Evolutionary conservation across 2,113 vertebrate species (phyloP), one percentile per base, ranked within the genome.

Genomic region (Nerophis lumbriciformis): DNA sequence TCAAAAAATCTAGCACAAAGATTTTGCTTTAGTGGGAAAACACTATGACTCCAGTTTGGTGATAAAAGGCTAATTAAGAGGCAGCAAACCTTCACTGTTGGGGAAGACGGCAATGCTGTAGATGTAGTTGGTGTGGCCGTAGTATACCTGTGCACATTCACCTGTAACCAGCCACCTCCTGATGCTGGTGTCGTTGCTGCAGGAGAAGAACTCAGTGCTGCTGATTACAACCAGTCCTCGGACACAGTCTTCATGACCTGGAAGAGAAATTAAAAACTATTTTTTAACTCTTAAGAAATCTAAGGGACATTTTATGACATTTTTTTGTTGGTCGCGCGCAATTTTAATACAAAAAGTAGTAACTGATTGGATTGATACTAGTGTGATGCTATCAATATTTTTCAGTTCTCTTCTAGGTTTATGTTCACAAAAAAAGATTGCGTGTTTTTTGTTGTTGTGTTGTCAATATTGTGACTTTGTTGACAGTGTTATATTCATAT

Each of bases 181-280:
- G 78, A 99, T 86, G 79, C 90, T 96, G 19, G 93, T 84, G 78
- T 99, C 97, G 63, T 99, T 99, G 82, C 96, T 93, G 88, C 97
- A 99, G 38, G 97, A 99, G 83, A 99, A 94, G 88, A 99, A 99
- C 85, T 98, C 94, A 15, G 65, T 83, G 73, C 90, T 91, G 87
- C 83, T 95, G 79, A 98, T 80, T 77, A 97, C 93, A 21, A 94
- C 96, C 63, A 99, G 87, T 49, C 94, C 96, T 77, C 97, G 88
- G 28, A 99, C 95, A 84, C 95, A 99, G 65, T 98, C 96, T 88
- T 99, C 94, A 15, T 99, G 96, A n/a, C 97, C 97, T 98, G 44
- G 68, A 67, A 73, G 58, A 63, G 1, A 72, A 81, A n/a, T 28
- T 53, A 37, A 44, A 8, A 37, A 37, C 37, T 56, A 7, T 53